Evolutionary conservation across 2,797 vertebrate species (phyloP), one percentile per base, ranked within the genome.

Genomic region (Hippopotamyrus pictus): DNA sequence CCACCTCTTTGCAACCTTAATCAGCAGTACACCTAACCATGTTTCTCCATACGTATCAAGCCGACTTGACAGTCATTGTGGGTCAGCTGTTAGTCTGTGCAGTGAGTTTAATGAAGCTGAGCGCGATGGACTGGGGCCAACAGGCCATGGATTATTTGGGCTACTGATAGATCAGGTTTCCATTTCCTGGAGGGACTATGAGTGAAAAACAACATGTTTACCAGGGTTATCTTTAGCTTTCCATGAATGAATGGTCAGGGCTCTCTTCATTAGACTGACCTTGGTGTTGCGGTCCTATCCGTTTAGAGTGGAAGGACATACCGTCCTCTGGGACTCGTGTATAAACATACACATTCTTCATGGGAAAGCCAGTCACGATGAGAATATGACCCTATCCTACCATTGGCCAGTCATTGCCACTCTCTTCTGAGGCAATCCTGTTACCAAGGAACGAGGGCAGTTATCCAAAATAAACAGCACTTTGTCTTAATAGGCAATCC

Each of bases 181-280:
- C 41, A 46, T 46, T 82, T 82, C 76, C 76, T 82, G 48, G 88
- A 69, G 50, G 88, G 69, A 50, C 9, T n/a, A 33, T 62, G 62
- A 84, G 88, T 88, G 90, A 89, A 89, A 91, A 90, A 90, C 89
- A 90, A 93, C 92, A 92, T 92, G 93, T 94, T 94, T 93, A 95
- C 92, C 91, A 91, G 86, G 29, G 50, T 86, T 86, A 86, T 86
- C 48, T 57, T 87, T 87, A 87, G 51, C 86, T 59, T 87, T 62
- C 53, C 86, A 87, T 57, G 86, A 87, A 85, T 46, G n/a, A 85
- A 85, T 11, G 50, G 22, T 25, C 48, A 12, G 46, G 25, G n/a
- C 17, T 82, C 37, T 44, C 76, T 46, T 44, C 76, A 3, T 46
- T 41, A 46, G 76, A 22, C 17, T n/a, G 76, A 73, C 69, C 69